A percentile compares a stretch with the other conserved stretches of the same genome.
Evolutionary conservation across 1,140 invertebrate species (phyloP).

Genomic region (Vanessa atalanta): DNA sequence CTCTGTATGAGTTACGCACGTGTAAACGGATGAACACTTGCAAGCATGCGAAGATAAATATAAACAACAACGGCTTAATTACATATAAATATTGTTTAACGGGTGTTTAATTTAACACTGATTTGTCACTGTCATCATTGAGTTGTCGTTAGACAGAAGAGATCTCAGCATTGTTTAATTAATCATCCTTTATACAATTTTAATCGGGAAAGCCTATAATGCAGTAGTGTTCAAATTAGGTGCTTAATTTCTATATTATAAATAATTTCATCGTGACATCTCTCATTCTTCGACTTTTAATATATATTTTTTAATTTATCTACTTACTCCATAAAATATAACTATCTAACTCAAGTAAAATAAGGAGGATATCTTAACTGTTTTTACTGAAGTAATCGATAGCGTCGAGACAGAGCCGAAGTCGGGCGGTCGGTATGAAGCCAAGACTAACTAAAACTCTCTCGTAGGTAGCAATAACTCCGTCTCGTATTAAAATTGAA

Average conservation of each 20-base stretch:
- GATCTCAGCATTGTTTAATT: too few species aligned
- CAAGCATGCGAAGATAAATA: neutral
- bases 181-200: too few species aligned
- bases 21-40: slow-evolving; percentile 31
- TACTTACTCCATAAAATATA: too few species aligned
- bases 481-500: slow-evolving; percentile 83
- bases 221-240: neutral
- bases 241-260: neutral
- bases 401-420: slow-evolving; percentile 83
- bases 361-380: slow-evolving; percentile 66
- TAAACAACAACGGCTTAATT: too few species aligned
- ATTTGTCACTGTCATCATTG: too few species aligned
- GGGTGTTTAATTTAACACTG: too few species aligned
- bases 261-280: neutral
- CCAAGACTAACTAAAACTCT: slow-evolving; percentile 83
- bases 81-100: too few species aligned
- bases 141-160: too few species aligned
- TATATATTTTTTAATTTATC: too few species aligned
- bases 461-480: slow-evolving; percentile 83
- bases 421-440: slow-evolving; percentile 83
- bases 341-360: neutral
- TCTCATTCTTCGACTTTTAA: too few species aligned
- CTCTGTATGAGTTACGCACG: slow-evolving; percentile 78
- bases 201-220: neutral
- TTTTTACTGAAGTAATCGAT: slow-evolving; percentile 85